Evolutionary conservation across 23 tunicate genomes (phyloP).

Genomic region (Diplosoma virens): DNA sequence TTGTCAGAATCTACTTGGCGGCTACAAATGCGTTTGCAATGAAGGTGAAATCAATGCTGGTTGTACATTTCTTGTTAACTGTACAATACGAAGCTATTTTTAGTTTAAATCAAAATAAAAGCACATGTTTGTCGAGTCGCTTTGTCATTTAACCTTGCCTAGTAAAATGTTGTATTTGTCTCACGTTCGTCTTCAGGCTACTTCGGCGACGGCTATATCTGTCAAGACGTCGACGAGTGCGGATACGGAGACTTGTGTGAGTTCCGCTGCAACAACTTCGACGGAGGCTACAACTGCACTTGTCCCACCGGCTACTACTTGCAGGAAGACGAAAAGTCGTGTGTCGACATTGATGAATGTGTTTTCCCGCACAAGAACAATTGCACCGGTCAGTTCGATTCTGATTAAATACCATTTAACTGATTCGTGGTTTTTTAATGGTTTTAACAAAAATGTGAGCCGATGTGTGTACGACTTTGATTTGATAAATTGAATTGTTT

Average conservation of each 20-base stretch:
- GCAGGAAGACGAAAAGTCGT: constrained; percentile 17
- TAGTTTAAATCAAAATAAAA: too few species aligned
- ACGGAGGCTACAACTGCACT: constrained; percentile 37
- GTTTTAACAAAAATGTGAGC: too few species aligned
- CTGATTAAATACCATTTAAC: too few species aligned
- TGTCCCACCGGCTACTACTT: constrained; percentile 66
- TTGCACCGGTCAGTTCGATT: constrained; percentile 68
- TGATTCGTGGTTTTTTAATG: too few species aligned
- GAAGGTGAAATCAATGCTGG: too few species aligned
- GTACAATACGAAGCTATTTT: too few species aligned
- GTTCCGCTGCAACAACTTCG: constrained; percentile 49
- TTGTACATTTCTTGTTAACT: too few species aligned
- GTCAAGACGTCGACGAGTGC: constrained; percentile 70
- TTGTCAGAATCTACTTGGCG: neutral
- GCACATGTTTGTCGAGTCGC: too few species aligned
- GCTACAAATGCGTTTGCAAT: neutral
- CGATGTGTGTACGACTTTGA: too few species aligned
- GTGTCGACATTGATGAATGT: constrained; percentile 76
- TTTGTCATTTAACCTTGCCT: neutral
- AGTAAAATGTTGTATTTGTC: neutral
- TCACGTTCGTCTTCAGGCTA: constrained; percentile 31
- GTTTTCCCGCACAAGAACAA: constrained; percentile 27
- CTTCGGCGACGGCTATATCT: constrained; percentile 43
- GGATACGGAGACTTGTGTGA: constrained; percentile 49
- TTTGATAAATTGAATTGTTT: too few species aligned